A percentile compares a stretch with the other conserved stretches of the same genome.
These are phyloP conservation scores for Ceratina calcarata DNA, from an alignment of 1,140 invertebrate species.

Conservation along the genomic window DNA sequence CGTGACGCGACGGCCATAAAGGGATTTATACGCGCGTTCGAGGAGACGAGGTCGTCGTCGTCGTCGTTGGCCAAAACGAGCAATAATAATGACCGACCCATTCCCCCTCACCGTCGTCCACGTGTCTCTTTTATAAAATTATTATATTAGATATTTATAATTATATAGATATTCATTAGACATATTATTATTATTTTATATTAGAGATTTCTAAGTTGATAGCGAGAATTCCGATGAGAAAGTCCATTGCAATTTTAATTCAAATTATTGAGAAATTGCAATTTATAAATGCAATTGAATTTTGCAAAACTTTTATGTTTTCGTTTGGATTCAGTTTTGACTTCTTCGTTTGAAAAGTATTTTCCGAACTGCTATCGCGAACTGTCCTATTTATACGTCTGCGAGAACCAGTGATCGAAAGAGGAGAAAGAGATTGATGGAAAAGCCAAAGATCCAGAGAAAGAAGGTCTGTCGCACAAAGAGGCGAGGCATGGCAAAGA, in stretches of 20 bases:
- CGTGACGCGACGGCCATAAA: slow-evolving; percentile 74
- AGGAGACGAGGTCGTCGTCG: slow-evolving; percentile 44
- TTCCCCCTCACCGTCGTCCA: no score
- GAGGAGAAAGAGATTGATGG: slow-evolving; percentile 36
- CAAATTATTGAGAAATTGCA: no score
- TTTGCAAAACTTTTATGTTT: no score
- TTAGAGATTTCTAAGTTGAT: no score
- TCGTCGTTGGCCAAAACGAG: neutral
- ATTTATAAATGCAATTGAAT: no score
- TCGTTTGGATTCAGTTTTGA: no score
- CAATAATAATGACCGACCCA: neutral
- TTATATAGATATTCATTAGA: no score
- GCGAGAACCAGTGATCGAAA: slow-evolving; percentile 37
- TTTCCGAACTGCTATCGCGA: slow-evolving; percentile 40
- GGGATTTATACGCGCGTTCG: slow-evolving; percentile 72
- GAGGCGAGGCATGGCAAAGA: slow-evolving; percentile 55
- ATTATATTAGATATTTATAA: no score
- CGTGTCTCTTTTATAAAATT: no score
- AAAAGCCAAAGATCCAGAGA: slow-evolving; percentile 46
- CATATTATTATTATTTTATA: no score
- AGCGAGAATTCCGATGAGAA: no score
- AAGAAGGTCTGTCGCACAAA: slow-evolving; percentile 48
- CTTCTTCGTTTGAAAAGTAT: slow-evolving; percentile 5
- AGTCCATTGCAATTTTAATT: no score
- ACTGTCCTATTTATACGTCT: slow-evolving; percentile 8